Evolutionary conservation across 2,113 vertebrate genomes (phyloP).

Genomic region (Globicephala melas): DNA sequence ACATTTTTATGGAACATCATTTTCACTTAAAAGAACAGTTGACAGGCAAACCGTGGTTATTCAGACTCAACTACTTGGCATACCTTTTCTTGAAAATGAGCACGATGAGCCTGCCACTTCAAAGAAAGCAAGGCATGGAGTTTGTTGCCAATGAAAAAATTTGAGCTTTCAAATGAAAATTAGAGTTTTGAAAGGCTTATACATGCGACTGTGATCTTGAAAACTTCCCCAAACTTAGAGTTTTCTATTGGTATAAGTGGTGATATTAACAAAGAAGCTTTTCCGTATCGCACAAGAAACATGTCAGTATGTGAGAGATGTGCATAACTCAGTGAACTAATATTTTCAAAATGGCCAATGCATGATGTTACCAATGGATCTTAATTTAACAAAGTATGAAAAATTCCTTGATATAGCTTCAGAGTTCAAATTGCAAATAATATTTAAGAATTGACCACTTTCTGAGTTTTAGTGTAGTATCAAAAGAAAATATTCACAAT

Average conservation of each 20-base stretch:
- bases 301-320: background rate
- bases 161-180: background rate
- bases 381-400: background rate
- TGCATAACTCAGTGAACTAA: background rate
- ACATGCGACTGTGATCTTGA: background rate
- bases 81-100: slow-evolving; percentile 3
- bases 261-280: background rate
- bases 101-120: background rate
- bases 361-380: background rate
- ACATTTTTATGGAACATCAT: background rate
- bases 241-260: background rate
- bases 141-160: background rate
- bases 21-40: background rate
- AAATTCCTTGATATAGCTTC: background rate
- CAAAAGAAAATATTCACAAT: background rate
- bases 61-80: background rate
- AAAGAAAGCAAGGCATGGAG: background rate
- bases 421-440: background rate
- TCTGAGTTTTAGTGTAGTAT: background rate
- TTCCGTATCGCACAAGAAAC: background rate
- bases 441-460: background rate
- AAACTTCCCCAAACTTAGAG: background rate
- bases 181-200: background rate
- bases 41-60: background rate
- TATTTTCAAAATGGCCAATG: background rate